Evolutionary conservation across 2,888 invertebrate species (phyloP), one percentile per base, ranked within the genome.

Genomic region (Drosophila lacicola): DNA sequence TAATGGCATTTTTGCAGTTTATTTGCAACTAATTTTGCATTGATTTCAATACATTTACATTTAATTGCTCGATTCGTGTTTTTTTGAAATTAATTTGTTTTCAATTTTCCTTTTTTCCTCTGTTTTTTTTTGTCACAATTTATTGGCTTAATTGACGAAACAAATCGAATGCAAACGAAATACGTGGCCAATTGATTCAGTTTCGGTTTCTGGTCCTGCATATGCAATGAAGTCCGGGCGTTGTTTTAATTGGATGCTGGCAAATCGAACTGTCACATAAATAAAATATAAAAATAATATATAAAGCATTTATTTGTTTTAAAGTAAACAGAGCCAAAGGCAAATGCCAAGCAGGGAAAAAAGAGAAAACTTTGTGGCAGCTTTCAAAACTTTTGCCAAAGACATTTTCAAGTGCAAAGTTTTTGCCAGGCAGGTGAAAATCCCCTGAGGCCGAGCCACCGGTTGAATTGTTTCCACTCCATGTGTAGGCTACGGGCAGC

Each of bases 321-420:
- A 62, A 73, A 25, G 33, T 25, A 39, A 57, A 57, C 25, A 14
- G 19, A 47, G 50, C 17, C 37, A 34, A 19, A 25, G 21, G 47
- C 37, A 13, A 41, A 54, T 1, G 25, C 3, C 9, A 9, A 21
- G 17, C 5, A n/a, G 14, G 13, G n/a, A 34, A 33, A 49, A 56
- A 53, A 50, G 33, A 42, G 33, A 42, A 41, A 58, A 53, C 55
- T 77, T 69, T 82, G 61, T 60, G 67, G 55, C 78, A 88, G 69
- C 70, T 80, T 78, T 71, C 60, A 62, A 70, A 75, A 75, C 62
- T 79, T 70, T 69, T 56, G 33, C 56, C 63, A 63, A 64, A 80
- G 83, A 88, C 86, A 78, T 73, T 88, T 78, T 85, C 77, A 79
- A 82, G 82, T 88, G 82, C 67, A 88, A 87, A 82, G 85, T 79